Base-by-base conservation (phyloP, 2,888 invertebrate genomes). In the Drosophila gaucha region DNA sequence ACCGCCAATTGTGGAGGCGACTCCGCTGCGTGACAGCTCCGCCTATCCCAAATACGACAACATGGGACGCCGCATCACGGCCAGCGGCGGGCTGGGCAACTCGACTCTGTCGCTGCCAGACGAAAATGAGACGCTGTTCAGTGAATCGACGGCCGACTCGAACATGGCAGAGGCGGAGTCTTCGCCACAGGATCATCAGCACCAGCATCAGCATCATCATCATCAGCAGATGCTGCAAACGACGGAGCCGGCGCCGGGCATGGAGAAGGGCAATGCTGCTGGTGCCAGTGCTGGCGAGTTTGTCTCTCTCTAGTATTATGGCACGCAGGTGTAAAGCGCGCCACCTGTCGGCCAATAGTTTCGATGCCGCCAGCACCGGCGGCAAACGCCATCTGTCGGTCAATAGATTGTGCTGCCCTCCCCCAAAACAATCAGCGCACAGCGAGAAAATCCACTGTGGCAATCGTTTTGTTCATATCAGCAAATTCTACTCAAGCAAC, bases 1-100 rank as follows among this genome's bases (percentile, higher is more conserved):
- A 38, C 90, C 90, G 36, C 90, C 90, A 26, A 77, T 90, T 10
- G 59, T 86, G 10, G 74, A 88, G 60, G 80, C 76, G 22, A 90
- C 89, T 2, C 86, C 90, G 0, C 52, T 90, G 58, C 75, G 90
- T 10, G 74, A 85, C 24, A 85, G 83, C n/a, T 78, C 79, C 22
- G 88, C 87, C 28, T 86, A 88, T 43, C 89, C 91, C 70, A 95
- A 95, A 68, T 97, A 97, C 91, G 97, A 97, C 92, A 97, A 97
- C 92, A 96, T 97, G 95, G 97, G 97, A 6, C 96, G 97, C 52
- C 94, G 97, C 73, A 96, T 97, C 51, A 97, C 97, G 9, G 97
- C 97, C 31, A 96, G 96, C 69, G 97, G 97, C 46, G 82, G 64
- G 0, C 47, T 80, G 47, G 77, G 86, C 36, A 96, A 96, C 90